These are phyloP conservation scores for Salminus brasiliensis DNA, from an alignment of 2,113 vertebrate species.

Conservation along the genomic window DNA sequence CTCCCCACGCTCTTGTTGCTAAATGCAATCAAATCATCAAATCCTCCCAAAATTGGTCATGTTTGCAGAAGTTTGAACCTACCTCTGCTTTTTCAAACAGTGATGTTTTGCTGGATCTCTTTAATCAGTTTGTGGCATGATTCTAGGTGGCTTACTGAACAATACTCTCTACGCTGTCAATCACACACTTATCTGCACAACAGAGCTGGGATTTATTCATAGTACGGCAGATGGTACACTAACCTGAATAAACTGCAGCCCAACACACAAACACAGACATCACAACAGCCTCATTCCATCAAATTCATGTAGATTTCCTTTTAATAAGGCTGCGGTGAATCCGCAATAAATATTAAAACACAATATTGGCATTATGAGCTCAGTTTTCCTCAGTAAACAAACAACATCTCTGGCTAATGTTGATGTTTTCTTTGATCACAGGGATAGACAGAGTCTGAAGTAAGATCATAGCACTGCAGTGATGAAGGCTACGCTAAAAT, in stretches of 20 bases:
- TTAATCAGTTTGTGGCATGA: not conserved
- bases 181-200: constrained; percentile 14
- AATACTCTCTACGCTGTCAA: not conserved
- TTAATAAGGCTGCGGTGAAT: not conserved
- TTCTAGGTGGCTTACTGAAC: too few species aligned
- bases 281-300: not conserved
- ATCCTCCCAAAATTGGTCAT: too few species aligned
- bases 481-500: not conserved
- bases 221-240: not conserved
- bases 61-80: not conserved
- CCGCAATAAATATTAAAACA: too few species aligned
- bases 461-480: not conserved
- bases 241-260: not conserved
- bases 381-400: not conserved
- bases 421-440: not conserved
- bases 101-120: not conserved
- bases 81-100: not conserved
- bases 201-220: not conserved
- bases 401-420: not conserved
- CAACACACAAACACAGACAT: not conserved
- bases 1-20: too few species aligned
- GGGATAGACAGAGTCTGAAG: too few species aligned
- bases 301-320: not conserved
- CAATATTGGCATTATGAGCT: not conserved
- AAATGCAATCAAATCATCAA: too few species aligned